phyloP scores from a whole-genome alignment of 2,113 vertebrate species.

The Australoheros scitulus region DNA sequence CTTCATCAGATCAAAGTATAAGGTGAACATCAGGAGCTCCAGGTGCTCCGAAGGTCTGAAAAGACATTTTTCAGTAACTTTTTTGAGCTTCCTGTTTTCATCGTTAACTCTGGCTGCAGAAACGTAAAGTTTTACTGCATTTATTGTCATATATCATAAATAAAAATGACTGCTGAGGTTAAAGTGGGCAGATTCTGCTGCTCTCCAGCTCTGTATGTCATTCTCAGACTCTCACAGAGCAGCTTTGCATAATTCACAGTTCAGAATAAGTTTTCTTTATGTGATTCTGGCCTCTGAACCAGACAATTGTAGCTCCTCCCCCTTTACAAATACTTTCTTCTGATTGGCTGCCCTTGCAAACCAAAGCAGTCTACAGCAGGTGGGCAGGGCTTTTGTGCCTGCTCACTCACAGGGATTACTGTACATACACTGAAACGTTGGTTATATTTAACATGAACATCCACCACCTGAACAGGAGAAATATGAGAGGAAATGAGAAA shows the following conservation, averaged over 20 bases:
- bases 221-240: not conserved
- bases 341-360: no score
- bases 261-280: not conserved
- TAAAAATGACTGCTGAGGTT: not conserved
- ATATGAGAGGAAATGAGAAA: no score
- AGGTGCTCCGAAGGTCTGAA: not conserved
- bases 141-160: not conserved
- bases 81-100: not conserved
- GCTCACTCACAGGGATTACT: no score
- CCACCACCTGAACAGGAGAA: no score
- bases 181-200: not conserved
- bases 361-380: no score
- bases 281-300: not conserved
- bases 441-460: no score
- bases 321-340: no score
- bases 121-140: not conserved
- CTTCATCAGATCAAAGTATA: no score
- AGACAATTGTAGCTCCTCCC: no score
- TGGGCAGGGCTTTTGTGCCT: no score
- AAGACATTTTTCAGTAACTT: not conserved
- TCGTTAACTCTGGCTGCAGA: not conserved
- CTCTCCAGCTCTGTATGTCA: not conserved
- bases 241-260: not conserved
- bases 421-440: no score
- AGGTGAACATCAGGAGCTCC: no score